A percentile compares a stretch with the other conserved stretches of the same genome.
phyloP scores from a whole-genome alignment of 2,888 invertebrate genomes.

The Gryllus longicercus region DNA sequence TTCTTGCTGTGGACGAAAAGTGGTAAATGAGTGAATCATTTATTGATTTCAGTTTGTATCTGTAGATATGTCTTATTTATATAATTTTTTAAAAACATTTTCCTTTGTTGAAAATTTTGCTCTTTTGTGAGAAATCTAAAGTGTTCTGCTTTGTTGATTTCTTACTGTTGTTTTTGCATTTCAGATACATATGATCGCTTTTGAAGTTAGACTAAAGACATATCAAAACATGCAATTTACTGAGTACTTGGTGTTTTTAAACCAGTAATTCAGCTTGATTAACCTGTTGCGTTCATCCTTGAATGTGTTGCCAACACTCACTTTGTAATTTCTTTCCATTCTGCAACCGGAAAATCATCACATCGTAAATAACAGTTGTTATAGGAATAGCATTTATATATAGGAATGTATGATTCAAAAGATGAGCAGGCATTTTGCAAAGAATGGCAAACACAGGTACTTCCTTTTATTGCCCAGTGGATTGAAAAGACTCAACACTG shows the following conservation, averaged over 20 bases:
- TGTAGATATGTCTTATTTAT: slow-evolving; percentile 10
- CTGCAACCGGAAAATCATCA: background rate
- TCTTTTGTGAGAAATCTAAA: background rate
- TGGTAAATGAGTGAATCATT: slow-evolving; percentile 17
- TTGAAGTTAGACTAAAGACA: slow-evolving; percentile 17
- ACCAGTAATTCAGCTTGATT: background rate
- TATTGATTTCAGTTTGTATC: background rate
- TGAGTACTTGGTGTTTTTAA: slow-evolving; percentile 11
- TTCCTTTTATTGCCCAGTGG: slow-evolving; percentile 4
- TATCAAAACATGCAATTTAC: background rate
- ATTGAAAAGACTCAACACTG: background rate
- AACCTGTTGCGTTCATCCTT: background rate
- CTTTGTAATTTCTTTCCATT: background rate
- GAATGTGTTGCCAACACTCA: background rate
- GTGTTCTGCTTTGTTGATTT: background rate
- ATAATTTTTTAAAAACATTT: background rate
- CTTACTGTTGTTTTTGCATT: slow-evolving; percentile 11
- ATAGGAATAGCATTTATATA: slow-evolving; percentile 17
- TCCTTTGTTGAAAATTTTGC: background rate
- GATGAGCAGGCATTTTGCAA: background rate
- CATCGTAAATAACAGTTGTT: background rate
- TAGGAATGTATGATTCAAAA: slow-evolving; percentile 5
- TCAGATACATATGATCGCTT: slow-evolving; percentile 6
- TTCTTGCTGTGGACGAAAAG: slow-evolving; percentile 11
- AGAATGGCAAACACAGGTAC: background rate